Base-by-base conservation (phyloP, 2,888 invertebrate species). In the Cistogaster globosa region DNA sequence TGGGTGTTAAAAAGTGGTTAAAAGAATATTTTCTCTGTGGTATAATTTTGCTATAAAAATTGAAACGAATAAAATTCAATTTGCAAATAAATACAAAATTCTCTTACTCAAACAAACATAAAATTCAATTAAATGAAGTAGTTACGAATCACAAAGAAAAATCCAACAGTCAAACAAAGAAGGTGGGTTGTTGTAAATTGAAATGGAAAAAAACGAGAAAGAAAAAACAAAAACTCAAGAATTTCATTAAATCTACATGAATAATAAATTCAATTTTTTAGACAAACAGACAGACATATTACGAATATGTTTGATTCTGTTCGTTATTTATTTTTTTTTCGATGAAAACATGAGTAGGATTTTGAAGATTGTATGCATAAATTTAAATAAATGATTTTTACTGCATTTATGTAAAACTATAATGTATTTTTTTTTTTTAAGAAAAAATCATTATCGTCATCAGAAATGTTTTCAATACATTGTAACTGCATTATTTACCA, bases 41-140 rank as follows among this genome's bases (percentile, higher is more conserved):
- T 75, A 82, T 82, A 85, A 85, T 85, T 82, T 82, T 62, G 75
- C 82, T 85, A 85, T 82, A 78, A 82, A 82, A 82, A 82, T 71
- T 82, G 82, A 75, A 85, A 85, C 55, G 85, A 78, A 78, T 79
- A 71, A 85, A 85, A 85, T 85, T 85, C 85, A 85, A 85, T 85
- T 85, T 85, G 85, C 81, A 78, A 78, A 82, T 77, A 72, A 74
- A 77, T 78, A 74, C 68, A 48, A 53, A 78, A 67, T 51, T 22
- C 55, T 55, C 45, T 16, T 12, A 12, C 71, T 65, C 79, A 65
- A 36, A 26, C 22, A 26, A 60, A 58, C 57, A 84, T 77, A 84
- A 84, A 84, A 82, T 85, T 85, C 85, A 85, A 85, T 85, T 85
- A 82, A 85, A 78, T 68, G 57, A 75, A 82, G 78, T 81, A 80